Evolutionary conservation across 2,113 vertebrate species (phyloP).

Genomic region (Sigmodon hispidus): DNA sequence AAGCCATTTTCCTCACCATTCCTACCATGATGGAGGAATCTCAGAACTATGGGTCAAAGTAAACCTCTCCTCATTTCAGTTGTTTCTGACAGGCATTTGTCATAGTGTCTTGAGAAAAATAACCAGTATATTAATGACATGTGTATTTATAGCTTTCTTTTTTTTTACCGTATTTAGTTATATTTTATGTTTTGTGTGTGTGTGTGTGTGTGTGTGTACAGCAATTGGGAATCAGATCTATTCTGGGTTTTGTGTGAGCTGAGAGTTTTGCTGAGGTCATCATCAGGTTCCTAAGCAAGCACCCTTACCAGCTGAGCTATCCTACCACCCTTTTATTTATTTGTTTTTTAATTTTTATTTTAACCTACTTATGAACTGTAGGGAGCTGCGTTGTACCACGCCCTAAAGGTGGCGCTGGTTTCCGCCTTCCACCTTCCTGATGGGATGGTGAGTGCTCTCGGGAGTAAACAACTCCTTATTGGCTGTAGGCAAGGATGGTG

Average conservation of each 20-base stretch:
- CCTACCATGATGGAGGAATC: neutral
- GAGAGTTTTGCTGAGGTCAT: neutral
- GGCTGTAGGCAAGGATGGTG: no score
- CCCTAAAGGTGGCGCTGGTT: no score
- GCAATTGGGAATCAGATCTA: neutral
- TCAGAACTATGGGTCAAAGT: neutral
- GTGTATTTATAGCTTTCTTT: neutral
- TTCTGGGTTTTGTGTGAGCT: neutral
- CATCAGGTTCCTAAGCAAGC: neutral
- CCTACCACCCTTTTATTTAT: neutral
- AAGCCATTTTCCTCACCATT: neutral
- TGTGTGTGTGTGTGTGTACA: neutral
- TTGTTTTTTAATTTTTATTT: neutral
- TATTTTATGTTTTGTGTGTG: neutral
- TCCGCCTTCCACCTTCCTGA: no score
- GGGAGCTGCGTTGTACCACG: no score
- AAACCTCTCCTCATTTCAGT: neutral
- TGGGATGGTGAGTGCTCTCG: no score
- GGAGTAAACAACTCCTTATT: no score
- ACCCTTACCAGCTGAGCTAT: neutral
- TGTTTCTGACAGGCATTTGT: neutral
- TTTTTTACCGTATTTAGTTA: neutral
- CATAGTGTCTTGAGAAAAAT: neutral
- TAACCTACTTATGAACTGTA: neutral
- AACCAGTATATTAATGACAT: neutral